These are phyloP conservation scores for Myotis daubentonii DNA, from an alignment of 2,797 vertebrate species.

Conservation along the genomic window DNA sequence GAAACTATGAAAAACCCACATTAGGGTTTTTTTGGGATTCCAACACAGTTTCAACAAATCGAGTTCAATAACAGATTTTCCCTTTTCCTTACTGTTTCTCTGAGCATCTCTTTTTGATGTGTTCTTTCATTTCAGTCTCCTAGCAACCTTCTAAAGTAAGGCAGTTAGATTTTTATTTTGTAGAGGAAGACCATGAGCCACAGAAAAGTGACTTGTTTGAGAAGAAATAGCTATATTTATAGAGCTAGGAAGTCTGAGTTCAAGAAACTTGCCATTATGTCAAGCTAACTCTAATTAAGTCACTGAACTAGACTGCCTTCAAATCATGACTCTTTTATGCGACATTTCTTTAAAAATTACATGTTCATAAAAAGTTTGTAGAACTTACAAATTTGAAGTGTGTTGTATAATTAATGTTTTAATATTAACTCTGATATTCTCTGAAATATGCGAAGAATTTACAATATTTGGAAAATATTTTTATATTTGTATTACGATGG, in stretches of 20 bases:
- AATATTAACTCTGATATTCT: neutral
- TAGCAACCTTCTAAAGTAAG: neutral
- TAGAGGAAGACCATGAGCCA: neutral
- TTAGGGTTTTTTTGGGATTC: neutral
- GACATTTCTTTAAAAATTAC: neutral
- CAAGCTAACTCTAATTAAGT: neutral
- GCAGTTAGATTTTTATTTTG: neutral
- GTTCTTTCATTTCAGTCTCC: neutral
- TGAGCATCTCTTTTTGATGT: neutral
- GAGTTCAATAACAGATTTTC: neutral
- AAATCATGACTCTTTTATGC: neutral
- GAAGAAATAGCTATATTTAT: neutral
- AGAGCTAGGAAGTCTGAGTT: neutral
- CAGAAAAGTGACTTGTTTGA: neutral
- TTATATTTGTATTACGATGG: too few relatives aligned
- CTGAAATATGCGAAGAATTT: constrained; percentile 27
- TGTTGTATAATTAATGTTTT: neutral
- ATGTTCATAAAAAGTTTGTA: neutral
- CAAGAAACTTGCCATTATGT: neutral
- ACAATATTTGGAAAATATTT: neutral
- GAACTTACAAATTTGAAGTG: neutral
- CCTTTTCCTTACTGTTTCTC: neutral
- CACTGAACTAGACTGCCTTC: neutral
- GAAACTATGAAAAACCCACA: neutral
- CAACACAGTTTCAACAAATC: neutral